phyloP scores from a whole-genome alignment of 2,888 invertebrate species.

The Dusona sp. region DNA sequence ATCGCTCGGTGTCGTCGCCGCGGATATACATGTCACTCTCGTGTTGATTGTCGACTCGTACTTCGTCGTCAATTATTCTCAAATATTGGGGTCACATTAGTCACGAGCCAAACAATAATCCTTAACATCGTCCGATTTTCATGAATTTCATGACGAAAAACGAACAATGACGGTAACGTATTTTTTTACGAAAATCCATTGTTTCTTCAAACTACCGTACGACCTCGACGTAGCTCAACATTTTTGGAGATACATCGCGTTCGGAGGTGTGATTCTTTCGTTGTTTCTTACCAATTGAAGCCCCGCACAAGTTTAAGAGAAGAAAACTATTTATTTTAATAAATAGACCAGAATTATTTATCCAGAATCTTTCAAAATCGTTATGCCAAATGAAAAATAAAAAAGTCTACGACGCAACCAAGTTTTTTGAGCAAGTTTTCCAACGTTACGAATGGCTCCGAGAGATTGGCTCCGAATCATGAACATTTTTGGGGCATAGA shows the following conservation, averaged over 20 bases:
- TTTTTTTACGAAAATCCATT: background rate
- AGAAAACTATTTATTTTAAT: background rate
- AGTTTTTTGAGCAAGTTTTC: background rate
- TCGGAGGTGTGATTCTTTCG: background rate
- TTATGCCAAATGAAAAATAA: background rate
- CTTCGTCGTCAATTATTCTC: background rate
- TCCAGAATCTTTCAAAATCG: background rate
- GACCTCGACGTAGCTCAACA: background rate
- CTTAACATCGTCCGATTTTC: background rate
- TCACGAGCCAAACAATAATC: background rate
- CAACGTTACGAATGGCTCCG: too few species aligned
- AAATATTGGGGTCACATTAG: background rate
- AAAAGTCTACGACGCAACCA: background rate
- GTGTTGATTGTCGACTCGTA: constrained; percentile 31
- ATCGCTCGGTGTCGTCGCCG: background rate
- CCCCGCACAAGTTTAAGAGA: background rate
- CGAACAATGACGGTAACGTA: background rate
- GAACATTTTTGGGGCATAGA: background rate
- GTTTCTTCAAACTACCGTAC: background rate
- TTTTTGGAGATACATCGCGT: background rate
- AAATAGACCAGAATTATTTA: background rate
- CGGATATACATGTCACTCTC: constrained; percentile 40
- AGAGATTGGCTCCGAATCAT: too few species aligned
- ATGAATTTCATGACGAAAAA: background rate
- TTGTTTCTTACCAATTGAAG: background rate